Conservation (phyloP, 1,140 invertebrate species). For the Helicoverpa zea region DNA sequence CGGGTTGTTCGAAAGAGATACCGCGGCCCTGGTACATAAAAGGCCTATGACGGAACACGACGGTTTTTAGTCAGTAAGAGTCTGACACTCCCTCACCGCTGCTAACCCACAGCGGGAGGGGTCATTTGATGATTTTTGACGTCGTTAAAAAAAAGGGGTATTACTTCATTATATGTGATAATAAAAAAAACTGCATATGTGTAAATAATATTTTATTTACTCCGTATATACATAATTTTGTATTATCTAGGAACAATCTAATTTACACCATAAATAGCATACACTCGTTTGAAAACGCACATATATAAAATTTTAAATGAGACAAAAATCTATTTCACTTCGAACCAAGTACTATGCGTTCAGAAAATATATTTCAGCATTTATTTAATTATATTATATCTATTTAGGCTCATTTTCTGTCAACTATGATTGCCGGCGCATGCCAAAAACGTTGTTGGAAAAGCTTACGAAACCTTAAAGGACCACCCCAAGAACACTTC, state of each 20-base stretch:
- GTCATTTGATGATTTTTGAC: no score
- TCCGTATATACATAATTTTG: constrained; percentile 58
- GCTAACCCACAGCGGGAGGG: no score
- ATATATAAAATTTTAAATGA: not conserved
- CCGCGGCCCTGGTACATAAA: no score
- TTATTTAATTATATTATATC: not conserved
- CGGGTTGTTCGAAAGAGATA: no score
- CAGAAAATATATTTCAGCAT: constrained; percentile 37
- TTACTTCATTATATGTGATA: not conserved
- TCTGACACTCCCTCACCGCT: no score
- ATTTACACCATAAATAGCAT: constrained; percentile 48
- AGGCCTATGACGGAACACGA: no score
- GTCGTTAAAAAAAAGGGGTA: no score
- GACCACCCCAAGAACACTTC: no score
- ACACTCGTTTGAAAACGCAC: constrained; percentile 37
- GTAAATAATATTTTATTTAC: constrained; percentile 59
- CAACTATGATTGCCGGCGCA: not conserved
- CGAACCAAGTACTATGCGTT: constrained; percentile 25
- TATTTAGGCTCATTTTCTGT: constrained; percentile 12
- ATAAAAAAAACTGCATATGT: not conserved
- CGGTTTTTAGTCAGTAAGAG: no score
- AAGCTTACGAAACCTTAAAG: no score
- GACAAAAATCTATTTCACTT: constrained; percentile 47
- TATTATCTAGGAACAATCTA: constrained; percentile 51
- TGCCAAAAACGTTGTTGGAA: no score